Evolutionary conservation across 1,140 invertebrate genomes (phyloP).

Genomic region (Diploscapter pachys): DNA sequence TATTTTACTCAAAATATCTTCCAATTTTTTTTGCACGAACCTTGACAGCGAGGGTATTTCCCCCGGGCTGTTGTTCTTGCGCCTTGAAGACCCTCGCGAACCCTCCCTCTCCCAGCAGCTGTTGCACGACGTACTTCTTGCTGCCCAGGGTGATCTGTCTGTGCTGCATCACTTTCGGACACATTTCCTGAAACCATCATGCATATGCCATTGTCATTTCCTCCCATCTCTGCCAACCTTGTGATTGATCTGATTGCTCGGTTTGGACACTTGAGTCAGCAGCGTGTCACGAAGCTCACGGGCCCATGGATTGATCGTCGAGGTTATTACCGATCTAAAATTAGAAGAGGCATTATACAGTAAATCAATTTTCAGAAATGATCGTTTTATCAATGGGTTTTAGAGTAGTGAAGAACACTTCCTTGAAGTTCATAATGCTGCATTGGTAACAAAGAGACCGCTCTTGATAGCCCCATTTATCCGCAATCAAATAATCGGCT

Average conservation of each 20-base stretch:
- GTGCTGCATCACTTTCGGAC: slow-evolving; percentile 6
- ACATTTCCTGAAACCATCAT: slow-evolving; percentile 1
- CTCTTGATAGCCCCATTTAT: too few species aligned
- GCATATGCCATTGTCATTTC: neutral
- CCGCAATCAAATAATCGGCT: too few species aligned
- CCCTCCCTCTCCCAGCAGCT: slow-evolving; percentile 23
- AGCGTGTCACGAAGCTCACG: slow-evolving; percentile 15
- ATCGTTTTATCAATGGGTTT: neutral
- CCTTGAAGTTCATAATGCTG: too few species aligned
- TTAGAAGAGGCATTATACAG: neutral
- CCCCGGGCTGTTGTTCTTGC: slow-evolving; percentile 2
- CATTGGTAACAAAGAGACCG: too few species aligned
- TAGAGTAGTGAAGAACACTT: neutral
- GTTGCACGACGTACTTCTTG: slow-evolving; percentile 5
- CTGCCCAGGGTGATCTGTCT: slow-evolving; percentile 11
- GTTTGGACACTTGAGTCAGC: neutral
- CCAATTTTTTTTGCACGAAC: neutral
- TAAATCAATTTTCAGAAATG: slow-evolving; percentile 1
- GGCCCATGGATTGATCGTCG: slow-evolving; percentile 29
- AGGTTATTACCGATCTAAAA: slow-evolving; percentile 11
- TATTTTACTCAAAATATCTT: too few species aligned
- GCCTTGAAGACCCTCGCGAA: slow-evolving; percentile 24
- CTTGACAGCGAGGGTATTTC: slow-evolving; percentile 22
- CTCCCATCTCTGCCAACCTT: neutral
- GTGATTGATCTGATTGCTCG: slow-evolving; percentile 14